Evolutionary conservation across 2,888 invertebrate species (phyloP).

Genomic region (Scrobipalpa atriplicella): DNA sequence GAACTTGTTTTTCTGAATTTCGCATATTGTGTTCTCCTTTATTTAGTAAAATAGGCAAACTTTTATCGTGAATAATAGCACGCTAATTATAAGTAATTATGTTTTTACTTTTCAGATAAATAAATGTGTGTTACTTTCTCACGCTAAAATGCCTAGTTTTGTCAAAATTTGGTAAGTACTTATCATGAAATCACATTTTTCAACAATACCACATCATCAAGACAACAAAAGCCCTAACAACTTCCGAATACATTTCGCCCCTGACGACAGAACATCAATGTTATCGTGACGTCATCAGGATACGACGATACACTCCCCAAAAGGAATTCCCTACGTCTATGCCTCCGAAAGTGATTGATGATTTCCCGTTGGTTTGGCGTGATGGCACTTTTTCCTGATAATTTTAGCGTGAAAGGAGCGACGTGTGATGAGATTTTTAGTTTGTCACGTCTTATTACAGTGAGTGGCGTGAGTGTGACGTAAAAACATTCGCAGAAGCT

Average conservation of each 20-base stretch:
- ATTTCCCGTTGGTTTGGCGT: constrained; percentile 38
- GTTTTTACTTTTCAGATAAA: no score
- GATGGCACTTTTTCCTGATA: constrained; percentile 6
- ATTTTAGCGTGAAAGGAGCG: neutral
- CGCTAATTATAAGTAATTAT: no score
- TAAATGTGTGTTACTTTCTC: no score
- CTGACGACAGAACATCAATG: neutral
- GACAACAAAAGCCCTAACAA: neutral
- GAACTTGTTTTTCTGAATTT: no score
- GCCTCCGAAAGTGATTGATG: constrained; percentile 58
- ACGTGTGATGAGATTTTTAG: neutral
- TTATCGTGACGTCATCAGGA: constrained; percentile 18
- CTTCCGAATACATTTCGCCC: neutral
- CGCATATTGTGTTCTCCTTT: no score
- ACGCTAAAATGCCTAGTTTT: no score
- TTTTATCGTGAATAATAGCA: no score
- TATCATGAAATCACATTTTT: no score
- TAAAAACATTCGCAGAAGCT: no score
- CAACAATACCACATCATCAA: neutral
- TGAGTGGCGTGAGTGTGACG: no score
- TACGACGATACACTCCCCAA: constrained; percentile 12
- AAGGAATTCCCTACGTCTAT: neutral
- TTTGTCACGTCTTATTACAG: neutral
- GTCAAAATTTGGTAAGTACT: no score
- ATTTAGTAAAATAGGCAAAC: no score